Evolutionary conservation across 2,113 vertebrate species (phyloP), one percentile per base, ranked within the genome.

Genomic region (Equus quagga): DNA sequence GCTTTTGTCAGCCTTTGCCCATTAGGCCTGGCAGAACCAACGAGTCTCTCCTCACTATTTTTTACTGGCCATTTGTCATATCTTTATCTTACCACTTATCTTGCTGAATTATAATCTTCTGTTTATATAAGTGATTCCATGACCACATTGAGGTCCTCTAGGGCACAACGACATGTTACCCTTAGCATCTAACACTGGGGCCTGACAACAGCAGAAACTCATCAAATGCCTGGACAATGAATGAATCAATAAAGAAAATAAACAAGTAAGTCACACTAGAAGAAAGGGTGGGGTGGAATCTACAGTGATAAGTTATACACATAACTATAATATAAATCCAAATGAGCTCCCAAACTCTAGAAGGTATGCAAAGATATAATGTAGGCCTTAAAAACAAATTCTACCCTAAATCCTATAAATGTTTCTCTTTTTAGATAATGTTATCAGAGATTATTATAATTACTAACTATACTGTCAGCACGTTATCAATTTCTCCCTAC

Each of bases 71-170:
- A 91, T 44, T 92, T 93, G 88, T 72, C 60, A 1, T 62, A 41
- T 24, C 44, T 96, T 93, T 96, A 89, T 89, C 96, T 89, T 65
- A 85, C 75, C n/a, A 92, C 23, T 83, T 89, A 91, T 28, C 44
- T 70, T 72, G 36, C 36, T 79, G 8, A 54, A 46, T 23, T 89
- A 23, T 62, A 86, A 60, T 67, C 62, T 97, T 91, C 54, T 96
- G 69, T 46, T 81, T 87, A 70, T 13, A 58, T 2, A 78, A 73
- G 49, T 65, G 62, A 86, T 89, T 93, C 73, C 58, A 73, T 81
- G 62, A 91, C 36, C 54, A 95, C 44, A 79, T 6, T 80, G 65
- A 89, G 28, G 73, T 91, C 78, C 28, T 69, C 54, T 36, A 41
- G 36, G 36, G 24, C 33, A 91, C 14, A 73, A 41, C 15, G 21